phyloP scores from a whole-genome alignment of 2,113 vertebrate genomes.

The Pseudorhombus dupliciocellatus region DNA sequence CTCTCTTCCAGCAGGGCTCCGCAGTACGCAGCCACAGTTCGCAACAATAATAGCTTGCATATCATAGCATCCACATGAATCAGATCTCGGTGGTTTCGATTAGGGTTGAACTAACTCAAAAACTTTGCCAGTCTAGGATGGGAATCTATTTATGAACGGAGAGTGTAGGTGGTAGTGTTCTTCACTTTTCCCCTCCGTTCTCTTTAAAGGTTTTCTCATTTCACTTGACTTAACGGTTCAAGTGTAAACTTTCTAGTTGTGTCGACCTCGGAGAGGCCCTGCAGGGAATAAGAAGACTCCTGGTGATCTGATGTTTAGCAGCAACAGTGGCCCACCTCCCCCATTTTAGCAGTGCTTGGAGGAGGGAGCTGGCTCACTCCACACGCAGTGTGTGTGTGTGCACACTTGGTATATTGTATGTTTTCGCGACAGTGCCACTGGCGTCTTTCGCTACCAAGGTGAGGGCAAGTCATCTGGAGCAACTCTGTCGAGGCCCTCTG shows the following conservation, averaged over 20 bases:
- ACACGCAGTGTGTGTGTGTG: constrained; percentile 11
- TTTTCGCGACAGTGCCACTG: constrained; percentile 33
- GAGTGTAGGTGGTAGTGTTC: constrained; percentile 79
- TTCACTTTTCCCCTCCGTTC: constrained; percentile 68
- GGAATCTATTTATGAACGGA: constrained; percentile 75
- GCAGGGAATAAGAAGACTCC: constrained; percentile 69
- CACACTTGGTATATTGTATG: constrained; percentile 1
- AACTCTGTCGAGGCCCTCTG: constrained; percentile 46
- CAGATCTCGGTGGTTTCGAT: constrained; percentile 76
- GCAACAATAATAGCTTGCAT: constrained; percentile 76
- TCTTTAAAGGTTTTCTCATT: constrained; percentile 75
- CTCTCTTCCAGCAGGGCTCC: constrained; percentile 65
- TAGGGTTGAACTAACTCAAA: constrained; percentile 74
- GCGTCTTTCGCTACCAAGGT: constrained; percentile 19
- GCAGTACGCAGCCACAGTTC: constrained; percentile 50
- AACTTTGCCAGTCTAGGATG: constrained; percentile 58
- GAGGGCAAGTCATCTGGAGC: constrained; percentile 29
- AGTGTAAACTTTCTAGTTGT: constrained; percentile 76
- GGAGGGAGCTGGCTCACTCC: constrained; percentile 45
- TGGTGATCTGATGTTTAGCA: constrained; percentile 70
- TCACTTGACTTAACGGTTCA: constrained; percentile 74
- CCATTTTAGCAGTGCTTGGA: constrained; percentile 56
- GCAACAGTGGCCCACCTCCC: constrained; percentile 68
- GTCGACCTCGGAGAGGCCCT: constrained; percentile 67
- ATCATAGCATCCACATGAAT: constrained; percentile 77